Evolutionary conservation across 2,113 vertebrate species (phyloP).

Genomic region (Leptobrachium ailaonicum): DNA sequence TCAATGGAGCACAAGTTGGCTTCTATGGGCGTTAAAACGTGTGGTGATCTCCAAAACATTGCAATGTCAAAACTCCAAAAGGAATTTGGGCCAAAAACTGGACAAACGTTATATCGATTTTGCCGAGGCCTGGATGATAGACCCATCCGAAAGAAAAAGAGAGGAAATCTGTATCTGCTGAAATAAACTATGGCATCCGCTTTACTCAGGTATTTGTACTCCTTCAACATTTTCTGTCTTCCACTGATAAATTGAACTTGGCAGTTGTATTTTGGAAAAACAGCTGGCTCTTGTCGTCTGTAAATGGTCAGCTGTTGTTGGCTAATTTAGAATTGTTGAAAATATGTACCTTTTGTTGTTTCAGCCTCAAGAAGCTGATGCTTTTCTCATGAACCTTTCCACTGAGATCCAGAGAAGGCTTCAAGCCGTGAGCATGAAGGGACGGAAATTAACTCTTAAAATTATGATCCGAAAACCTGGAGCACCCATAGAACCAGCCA

Average conservation of each 20-base stretch:
- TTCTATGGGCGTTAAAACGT: constrained; percentile 84
- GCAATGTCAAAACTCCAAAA: constrained; percentile 88
- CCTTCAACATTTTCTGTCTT: too few relatives aligned
- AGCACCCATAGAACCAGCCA: constrained; percentile 88
- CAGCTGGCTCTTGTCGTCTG: too few relatives aligned
- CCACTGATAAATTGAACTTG: too few relatives aligned
- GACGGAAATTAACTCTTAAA: constrained; percentile 89
- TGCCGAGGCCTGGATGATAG: constrained; percentile 93
- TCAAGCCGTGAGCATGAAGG: constrained; percentile 80
- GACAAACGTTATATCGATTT: constrained; percentile 92
- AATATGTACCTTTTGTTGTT: constrained; percentile 12
- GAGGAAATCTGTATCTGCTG: constrained; percentile 94
- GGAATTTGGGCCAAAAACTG: constrained; percentile 93
- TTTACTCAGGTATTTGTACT: constrained; percentile 79
- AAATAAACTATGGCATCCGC: constrained; percentile 98
- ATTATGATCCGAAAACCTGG: constrained; percentile 93
- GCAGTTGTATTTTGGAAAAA: too few relatives aligned
- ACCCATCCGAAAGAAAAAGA: constrained; percentile 89
- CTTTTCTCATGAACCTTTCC: constrained; percentile 86
- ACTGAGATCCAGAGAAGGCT: constrained; percentile 92
- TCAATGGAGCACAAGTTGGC: constrained; percentile 87
- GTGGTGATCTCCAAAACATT: constrained; percentile 90
- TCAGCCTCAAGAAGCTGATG: constrained; percentile 88
- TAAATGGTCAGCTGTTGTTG: too few relatives aligned
- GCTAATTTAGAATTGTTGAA: too few relatives aligned